phyloP scores from a whole-genome alignment of 2,113 vertebrate genomes.

The Grammomys dolichurus region DNA sequence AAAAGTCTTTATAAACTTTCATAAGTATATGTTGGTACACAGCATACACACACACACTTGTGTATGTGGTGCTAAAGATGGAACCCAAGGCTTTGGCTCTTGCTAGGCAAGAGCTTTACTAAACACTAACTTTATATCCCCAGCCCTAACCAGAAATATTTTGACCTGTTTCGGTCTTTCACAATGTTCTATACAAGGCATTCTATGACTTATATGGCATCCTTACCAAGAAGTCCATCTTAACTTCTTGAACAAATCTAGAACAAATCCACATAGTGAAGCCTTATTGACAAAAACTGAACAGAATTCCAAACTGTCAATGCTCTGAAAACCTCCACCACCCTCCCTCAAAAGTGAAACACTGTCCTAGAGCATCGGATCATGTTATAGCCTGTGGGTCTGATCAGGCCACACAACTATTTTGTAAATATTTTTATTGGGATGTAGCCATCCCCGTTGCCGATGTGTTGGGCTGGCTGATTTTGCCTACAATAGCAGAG shows the following conservation, averaged over 20 bases:
- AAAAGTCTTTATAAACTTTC: background rate
- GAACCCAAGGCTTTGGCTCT: background rate
- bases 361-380: background rate
- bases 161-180: constrained; percentile 2
- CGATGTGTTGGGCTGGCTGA: background rate
- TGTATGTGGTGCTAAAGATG: background rate
- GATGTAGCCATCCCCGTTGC: background rate
- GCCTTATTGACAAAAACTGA: background rate
- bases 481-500: background rate
- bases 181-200: background rate
- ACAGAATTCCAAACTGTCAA: background rate
- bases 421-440: background rate
- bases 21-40: background rate
- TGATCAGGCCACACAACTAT: background rate
- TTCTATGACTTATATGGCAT: background rate
- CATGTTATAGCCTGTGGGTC: background rate
- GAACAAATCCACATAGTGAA: background rate
- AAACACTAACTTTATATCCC: background rate
- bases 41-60: too few relatives aligned
- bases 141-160: background rate
- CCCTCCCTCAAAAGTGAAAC: too few relatives aligned
- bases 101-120: background rate
- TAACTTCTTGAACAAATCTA: background rate
- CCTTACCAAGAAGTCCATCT: constrained; percentile 45
- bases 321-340: background rate